phyloP scores from a whole-genome alignment of 2,113 vertebrate genomes.

The Girardinichthys multiradiatus region DNA sequence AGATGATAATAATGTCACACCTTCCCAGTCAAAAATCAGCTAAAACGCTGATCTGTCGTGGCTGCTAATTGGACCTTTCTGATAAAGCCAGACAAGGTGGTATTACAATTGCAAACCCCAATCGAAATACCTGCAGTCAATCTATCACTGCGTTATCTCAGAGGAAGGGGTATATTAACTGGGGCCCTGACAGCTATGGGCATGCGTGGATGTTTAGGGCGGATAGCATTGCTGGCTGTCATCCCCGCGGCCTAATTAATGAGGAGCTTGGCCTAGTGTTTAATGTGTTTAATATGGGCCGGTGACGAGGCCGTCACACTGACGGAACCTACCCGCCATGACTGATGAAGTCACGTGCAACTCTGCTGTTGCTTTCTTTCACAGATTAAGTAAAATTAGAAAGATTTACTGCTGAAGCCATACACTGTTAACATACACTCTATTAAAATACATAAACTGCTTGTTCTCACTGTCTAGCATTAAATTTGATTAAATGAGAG shows the following conservation, averaged over 20 bases:
- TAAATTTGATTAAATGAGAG: not conserved
- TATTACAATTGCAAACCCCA: slow-evolving; percentile 77
- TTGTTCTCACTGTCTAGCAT: not conserved
- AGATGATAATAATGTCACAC: slow-evolving; percentile 13
- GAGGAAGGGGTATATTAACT: slow-evolving; percentile 75
- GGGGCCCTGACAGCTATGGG: slow-evolving; percentile 68
- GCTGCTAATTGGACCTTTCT: slow-evolving; percentile 53
- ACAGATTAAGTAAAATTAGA: slow-evolving; percentile 52
- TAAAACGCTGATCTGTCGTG: slow-evolving; percentile 41
- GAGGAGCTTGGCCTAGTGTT: slow-evolving; percentile 71
- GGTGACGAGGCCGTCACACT: slow-evolving; percentile 75
- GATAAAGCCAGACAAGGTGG: slow-evolving; percentile 77
- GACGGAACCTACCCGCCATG: slow-evolving; percentile 70
- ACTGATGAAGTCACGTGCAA: slow-evolving; percentile 77
- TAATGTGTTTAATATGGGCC: slow-evolving; percentile 84
- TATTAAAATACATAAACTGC: not conserved
- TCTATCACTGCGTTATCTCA: slow-evolving; percentile 82
- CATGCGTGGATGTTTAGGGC: slow-evolving; percentile 70
- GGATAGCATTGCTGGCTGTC: slow-evolving; percentile 75
- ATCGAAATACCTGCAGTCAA: slow-evolving; percentile 74
- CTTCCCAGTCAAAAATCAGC: slow-evolving; percentile 57
- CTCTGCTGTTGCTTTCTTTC: slow-evolving; percentile 30
- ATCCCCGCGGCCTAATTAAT: slow-evolving; percentile 80
- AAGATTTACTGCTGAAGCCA: slow-evolving; percentile 3
- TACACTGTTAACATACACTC: not conserved